Evolutionary conservation across 2,888 invertebrate genomes (phyloP).

Genomic region (Cryptocheilus praepositus): DNA sequence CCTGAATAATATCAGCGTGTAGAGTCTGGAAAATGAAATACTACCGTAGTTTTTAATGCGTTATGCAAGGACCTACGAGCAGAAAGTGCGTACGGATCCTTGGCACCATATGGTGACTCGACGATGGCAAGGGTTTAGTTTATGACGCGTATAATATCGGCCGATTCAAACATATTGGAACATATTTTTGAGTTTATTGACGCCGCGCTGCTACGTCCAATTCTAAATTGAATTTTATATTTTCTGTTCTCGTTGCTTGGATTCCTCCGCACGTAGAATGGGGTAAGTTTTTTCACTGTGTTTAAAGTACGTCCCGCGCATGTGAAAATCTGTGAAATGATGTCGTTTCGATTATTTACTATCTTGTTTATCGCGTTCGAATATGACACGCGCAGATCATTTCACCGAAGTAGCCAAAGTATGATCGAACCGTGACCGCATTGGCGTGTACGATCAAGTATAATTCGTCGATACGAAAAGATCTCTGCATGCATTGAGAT

Average conservation of each 20-base stretch:
- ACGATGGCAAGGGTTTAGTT: slow-evolving; percentile 22
- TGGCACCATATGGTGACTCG: slow-evolving; percentile 27
- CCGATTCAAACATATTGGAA: slow-evolving; percentile 7
- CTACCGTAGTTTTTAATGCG: slow-evolving; percentile 6
- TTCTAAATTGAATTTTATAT: slow-evolving; percentile 15
- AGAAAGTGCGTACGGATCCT: slow-evolving; percentile 24
- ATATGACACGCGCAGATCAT: no score
- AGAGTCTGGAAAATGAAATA: no score
- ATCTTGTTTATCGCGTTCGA: no score
- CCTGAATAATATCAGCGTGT: no score
- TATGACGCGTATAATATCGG: slow-evolving; percentile 20
- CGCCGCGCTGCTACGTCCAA: neutral
- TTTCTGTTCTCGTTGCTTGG: slow-evolving; percentile 30
- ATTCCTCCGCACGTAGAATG: slow-evolving; percentile 57
- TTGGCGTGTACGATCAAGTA: neutral
- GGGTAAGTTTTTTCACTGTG: slow-evolving; percentile 62
- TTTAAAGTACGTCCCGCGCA: no score
- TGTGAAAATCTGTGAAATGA: no score
- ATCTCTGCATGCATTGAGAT: slow-evolving; percentile 29
- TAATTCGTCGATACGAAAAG: neutral
- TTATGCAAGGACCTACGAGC: slow-evolving; percentile 22
- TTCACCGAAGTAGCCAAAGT: neutral
- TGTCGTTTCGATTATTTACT: no score
- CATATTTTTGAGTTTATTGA: slow-evolving; percentile 20
- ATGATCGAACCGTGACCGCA: neutral